Evolutionary conservation across 2,797 vertebrate genomes (phyloP), one percentile per base, ranked within the genome.

Genomic region (Lithobates sylvaticus): DNA sequence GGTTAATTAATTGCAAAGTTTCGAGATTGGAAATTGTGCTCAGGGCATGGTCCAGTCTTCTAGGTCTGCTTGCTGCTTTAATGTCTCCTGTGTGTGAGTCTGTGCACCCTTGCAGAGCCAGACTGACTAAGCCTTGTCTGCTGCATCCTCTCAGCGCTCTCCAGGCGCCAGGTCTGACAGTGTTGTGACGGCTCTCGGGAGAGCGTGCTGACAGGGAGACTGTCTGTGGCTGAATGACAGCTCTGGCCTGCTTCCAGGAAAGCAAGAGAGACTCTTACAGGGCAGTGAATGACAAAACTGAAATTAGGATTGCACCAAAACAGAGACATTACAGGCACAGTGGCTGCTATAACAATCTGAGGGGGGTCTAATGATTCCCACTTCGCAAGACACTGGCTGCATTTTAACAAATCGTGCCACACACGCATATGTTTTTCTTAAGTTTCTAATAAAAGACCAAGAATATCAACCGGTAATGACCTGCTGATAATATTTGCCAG

Each of bases 111-210:
- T 61, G 75, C 21, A 21, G 83, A 81, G 88, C 74, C 90, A 90
- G 91, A 91, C 91, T 84, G 58, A 90, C 78, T 81, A 88, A 88
- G 70, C 87, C 84, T 44, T 32, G 81, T 87, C 76, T 88, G 39
- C 81, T 81, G 88, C 76, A 65, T 88, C 90, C 87, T 90, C 88
- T 88, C 86, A 4, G 85, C 8, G 78, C 65, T 89, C 85, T 82
- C 89, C 3, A 12, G 91, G 89, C 90, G 90, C 91, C 91, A 90
- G 88, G 83, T 69, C 83, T 89, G 89, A 78, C 90, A 76, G 88
- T 26, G 84, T 32, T 78, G 87, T 68, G 88, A 61, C 77, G 88
- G 88, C 83, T 81, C 2, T 67, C 67, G 76, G 81, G 77, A 64
- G 90, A 88, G 88, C 32, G 0, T 0, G 85, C 74, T 85, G 91